These are phyloP conservation scores for Halocynthia aurantium DNA, from an alignment of 23 tunicate species.

Conservation along the genomic window DNA sequence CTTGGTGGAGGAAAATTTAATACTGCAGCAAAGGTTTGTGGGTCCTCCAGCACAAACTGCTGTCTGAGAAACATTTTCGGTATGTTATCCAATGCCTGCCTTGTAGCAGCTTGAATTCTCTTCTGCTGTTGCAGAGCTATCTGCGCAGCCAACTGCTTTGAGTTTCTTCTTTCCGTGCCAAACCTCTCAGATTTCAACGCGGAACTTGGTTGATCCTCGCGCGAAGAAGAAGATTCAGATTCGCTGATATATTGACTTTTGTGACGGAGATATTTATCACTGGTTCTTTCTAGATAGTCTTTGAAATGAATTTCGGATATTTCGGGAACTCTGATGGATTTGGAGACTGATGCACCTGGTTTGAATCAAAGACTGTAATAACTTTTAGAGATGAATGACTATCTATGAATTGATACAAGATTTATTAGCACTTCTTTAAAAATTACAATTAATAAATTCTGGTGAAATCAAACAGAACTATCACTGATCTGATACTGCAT, in stretches of 20 bases:
- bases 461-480: too few species aligned
- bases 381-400: background rate
- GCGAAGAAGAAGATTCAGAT: background rate
- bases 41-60: slow-evolving; percentile 46
- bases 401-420: too few species aligned
- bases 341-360: slow-evolving; percentile 21
- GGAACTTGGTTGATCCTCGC: background rate
- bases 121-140: background rate
- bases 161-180: background rate
- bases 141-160: background rate
- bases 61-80: slow-evolving; percentile 56
- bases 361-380: background rate
- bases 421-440: too few species aligned
- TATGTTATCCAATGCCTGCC: slow-evolving; percentile 42
- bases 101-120: slow-evolving; percentile 25
- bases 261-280: slow-evolving; percentile 52
- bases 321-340: slow-evolving; percentile 63
- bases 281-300: slow-evolving; percentile 42
- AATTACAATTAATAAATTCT: too few species aligned
- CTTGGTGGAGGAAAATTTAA: background rate
- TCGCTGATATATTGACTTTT: slow-evolving; percentile 31
- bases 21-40: slow-evolving; percentile 25
- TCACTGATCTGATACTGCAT: too few species aligned
- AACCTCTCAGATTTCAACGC: background rate
- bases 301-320: slow-evolving; percentile 39